Evolutionary conservation across 2,888 invertebrate species (phyloP).

Genomic region (Agonopterix arenella): DNA sequence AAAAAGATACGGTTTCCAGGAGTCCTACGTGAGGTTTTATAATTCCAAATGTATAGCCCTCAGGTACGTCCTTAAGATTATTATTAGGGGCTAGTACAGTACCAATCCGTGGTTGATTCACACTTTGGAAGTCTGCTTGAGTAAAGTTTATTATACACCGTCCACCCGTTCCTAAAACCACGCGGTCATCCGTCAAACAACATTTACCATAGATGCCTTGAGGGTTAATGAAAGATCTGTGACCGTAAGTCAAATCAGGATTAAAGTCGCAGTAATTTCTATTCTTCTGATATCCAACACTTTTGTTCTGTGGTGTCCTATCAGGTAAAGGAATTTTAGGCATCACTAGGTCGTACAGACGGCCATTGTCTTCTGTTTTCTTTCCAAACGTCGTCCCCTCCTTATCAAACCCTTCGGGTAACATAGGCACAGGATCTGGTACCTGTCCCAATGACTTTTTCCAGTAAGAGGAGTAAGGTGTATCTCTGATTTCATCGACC

Average conservation of each 20-base stretch:
- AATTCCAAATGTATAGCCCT: conserved; percentile 54
- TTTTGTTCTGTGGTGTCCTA: conserved; percentile 17
- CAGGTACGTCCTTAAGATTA: conserved; percentile 49
- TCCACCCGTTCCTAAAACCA: conserved; percentile 28
- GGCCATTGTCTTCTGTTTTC: conserved; percentile 32
- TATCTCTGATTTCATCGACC: conserved; percentile 51
- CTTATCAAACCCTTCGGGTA: conserved; percentile 52
- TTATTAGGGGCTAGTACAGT: conserved; percentile 43
- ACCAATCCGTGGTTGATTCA: conserved; percentile 30
- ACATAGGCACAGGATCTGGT: conserved; percentile 49
- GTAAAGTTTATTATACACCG: conserved; percentile 28
- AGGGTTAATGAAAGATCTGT: conserved; percentile 32
- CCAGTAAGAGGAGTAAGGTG: conserved; percentile 56
- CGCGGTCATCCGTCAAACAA: conserved; percentile 32
- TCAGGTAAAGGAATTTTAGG: conserved; percentile 22
- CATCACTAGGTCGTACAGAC: conserved; percentile 50
- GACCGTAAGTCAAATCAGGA: conserved; percentile 42
- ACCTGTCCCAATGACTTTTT: conserved; percentile 39
- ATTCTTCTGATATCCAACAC: conserved; percentile 19
- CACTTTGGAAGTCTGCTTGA: conserved; percentile 37
- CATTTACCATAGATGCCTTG: conserved; percentile 42
- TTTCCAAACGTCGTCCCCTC: conserved; percentile 48
- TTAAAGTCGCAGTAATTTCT: conserved; percentile 38
- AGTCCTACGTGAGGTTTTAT: conserved; percentile 34
- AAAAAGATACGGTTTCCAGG: conserved; percentile 34